phyloP scores from a whole-genome alignment of 1,140 invertebrate genomes.

The Euura lappo region DNA sequence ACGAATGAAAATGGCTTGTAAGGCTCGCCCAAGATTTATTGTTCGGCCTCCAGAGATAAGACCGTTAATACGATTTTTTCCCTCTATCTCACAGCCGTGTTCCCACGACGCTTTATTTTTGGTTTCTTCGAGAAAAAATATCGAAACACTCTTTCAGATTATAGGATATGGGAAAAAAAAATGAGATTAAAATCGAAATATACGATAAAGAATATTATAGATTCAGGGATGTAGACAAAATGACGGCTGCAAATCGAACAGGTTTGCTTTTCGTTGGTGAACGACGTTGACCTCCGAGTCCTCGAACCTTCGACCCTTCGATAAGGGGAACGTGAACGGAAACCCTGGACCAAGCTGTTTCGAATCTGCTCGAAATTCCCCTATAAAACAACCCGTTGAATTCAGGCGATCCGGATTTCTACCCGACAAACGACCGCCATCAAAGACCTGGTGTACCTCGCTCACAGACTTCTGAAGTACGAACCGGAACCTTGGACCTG shows the following conservation, averaged over 20 bases:
- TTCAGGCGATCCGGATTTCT: neutral
- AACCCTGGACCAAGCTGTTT: slow-evolving; percentile 2
- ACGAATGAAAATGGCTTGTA: neutral
- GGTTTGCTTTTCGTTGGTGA: neutral
- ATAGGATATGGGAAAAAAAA: neutral
- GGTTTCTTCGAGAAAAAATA: neutral
- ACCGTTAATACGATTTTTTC: neutral
- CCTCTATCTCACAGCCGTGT: neutral
- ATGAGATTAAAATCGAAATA: no score
- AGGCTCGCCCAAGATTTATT: neutral
- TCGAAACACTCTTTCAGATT: neutral
- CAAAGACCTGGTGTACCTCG: neutral
- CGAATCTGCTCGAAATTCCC: slow-evolving; percentile 3
- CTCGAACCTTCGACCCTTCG: neutral
- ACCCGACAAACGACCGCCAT: slow-evolving; percentile 1
- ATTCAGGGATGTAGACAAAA: neutral
- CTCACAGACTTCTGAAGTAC: no score
- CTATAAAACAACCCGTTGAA: slow-evolving; percentile 3
- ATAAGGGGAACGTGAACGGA: neutral
- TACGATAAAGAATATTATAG: no score
- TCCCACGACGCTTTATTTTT: neutral
- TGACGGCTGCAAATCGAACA: neutral
- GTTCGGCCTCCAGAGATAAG: neutral
- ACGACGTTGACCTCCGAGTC: neutral
- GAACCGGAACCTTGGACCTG: no score